Conservation (phyloP, 1,140 invertebrate genomes). For the Camponotus floridanus region DNA sequence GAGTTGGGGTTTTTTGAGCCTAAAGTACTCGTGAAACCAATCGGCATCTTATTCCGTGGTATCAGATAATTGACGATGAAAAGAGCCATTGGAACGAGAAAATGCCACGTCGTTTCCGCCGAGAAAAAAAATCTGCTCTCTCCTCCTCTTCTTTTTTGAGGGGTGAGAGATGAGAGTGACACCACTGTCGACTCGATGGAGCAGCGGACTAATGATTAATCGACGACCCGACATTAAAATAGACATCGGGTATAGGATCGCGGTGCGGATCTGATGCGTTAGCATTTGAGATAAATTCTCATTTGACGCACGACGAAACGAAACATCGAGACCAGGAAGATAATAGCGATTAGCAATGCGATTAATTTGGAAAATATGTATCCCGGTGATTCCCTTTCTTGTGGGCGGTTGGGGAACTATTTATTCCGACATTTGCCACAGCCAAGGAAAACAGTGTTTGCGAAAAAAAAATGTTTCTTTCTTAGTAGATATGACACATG, state of each 20-base stretch:
- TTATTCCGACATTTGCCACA: not conserved
- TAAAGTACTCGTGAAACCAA: not conserved
- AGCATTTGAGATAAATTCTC: conserved; percentile 66
- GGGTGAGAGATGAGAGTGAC: not conserved
- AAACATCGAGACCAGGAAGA: conserved; percentile 55
- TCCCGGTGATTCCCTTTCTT: conserved; percentile 20
- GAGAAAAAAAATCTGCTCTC: not conserved
- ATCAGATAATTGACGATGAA: conserved; percentile 31
- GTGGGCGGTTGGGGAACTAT: not conserved
- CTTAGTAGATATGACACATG: too few species aligned
- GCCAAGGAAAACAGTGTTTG: conserved; percentile 13
- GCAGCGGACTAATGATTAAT: conserved; percentile 72
- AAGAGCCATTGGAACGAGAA: not conserved
- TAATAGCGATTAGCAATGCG: conserved; percentile 64
- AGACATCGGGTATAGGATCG: conserved; percentile 68
- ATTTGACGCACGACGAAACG: conserved; percentile 48
- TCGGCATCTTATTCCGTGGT: not conserved
- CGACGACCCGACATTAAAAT: conserved; percentile 74
- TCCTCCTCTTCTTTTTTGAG: not conserved
- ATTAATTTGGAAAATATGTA: conserved; percentile 45
- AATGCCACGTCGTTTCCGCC: not conserved
- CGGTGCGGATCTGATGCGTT: conserved; percentile 52
- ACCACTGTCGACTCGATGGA: not conserved
- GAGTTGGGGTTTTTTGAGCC: not conserved
- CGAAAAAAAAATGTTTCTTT: too few species aligned